Evolutionary conservation across 2,888 invertebrate species (phyloP).

Genomic region (Blastobasis lacticolella): DNA sequence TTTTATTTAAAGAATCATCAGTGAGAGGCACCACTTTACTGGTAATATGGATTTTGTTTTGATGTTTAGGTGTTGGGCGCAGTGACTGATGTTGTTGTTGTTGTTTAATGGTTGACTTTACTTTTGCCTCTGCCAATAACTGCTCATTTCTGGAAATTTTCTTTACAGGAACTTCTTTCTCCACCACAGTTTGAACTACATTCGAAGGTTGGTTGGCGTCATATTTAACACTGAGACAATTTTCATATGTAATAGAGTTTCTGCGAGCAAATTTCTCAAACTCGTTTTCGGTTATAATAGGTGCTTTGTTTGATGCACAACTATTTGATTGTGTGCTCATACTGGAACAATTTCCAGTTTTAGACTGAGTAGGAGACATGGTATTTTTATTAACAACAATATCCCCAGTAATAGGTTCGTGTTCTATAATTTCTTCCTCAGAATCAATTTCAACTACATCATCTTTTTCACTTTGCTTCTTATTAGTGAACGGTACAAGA

Average conservation of each 20-base stretch:
- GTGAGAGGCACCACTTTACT: slow-evolving; percentile 21
- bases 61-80: slow-evolving; percentile 20
- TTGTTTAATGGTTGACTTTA: slow-evolving; percentile 36
- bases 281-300: slow-evolving; percentile 62
- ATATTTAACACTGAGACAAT: slow-evolving; percentile 51
- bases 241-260: slow-evolving; percentile 59
- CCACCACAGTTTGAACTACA: slow-evolving; percentile 44
- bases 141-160: slow-evolving; percentile 40
- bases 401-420: slow-evolving; percentile 34
- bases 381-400: slow-evolving; percentile 20
- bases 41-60: slow-evolving; percentile 26
- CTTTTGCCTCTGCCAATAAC: slow-evolving; percentile 34
- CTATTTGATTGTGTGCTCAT: slow-evolving; percentile 12
- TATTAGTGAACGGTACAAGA: slow-evolving; percentile 33
- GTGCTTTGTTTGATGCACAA: slow-evolving; percentile 36
- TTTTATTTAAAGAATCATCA: slow-evolving; percentile 42
- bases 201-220: slow-evolving; percentile 47
- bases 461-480: slow-evolving; percentile 20
- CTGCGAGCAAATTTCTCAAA: slow-evolving; percentile 64
- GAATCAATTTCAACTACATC: slow-evolving; percentile 19
- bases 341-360: background rate
- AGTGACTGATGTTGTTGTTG: slow-evolving; percentile 16
- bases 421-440: slow-evolving; percentile 33
- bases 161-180: slow-evolving; percentile 37
- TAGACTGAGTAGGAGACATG: slow-evolving; percentile 2